Evolutionary conservation across 1,140 invertebrate genomes (phyloP).

Genomic region (Kradibia gibbosae): DNA sequence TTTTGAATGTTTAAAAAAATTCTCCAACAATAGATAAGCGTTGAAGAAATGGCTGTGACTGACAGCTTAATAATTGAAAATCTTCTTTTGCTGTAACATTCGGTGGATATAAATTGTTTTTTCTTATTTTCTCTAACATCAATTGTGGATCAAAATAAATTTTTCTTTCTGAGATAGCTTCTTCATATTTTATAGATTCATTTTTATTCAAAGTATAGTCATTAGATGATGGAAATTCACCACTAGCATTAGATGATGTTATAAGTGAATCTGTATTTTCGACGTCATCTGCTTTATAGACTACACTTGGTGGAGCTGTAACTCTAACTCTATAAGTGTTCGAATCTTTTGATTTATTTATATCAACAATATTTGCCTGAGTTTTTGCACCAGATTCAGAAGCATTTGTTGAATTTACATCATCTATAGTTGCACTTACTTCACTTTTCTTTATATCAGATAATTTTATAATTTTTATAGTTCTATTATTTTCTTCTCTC

Average conservation of each 20-base stretch:
- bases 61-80: slow-evolving; percentile 78
- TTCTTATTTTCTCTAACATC: slow-evolving; percentile 76
- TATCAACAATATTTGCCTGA: slow-evolving; percentile 34
- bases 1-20: slow-evolving; percentile 69
- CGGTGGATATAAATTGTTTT: slow-evolving; percentile 74
- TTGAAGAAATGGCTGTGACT: slow-evolving; percentile 80
- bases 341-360: slow-evolving; percentile 38
- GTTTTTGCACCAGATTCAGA: slow-evolving; percentile 29
- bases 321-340: slow-evolving; percentile 49
- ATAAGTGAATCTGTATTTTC: slow-evolving; percentile 61
- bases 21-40: slow-evolving; percentile 83
- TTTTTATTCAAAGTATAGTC: slow-evolving; percentile 38
- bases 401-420: slow-evolving; percentile 9
- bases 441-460: slow-evolving; percentile 49
- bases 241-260: slow-evolving; percentile 46
- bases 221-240: slow-evolving; percentile 43
- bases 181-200: slow-evolving; percentile 37
- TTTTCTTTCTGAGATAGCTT: slow-evolving; percentile 57
- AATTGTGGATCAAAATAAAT: slow-evolving; percentile 76
- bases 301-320: slow-evolving; percentile 56
- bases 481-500: slow-evolving; percentile 44
- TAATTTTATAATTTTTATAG: slow-evolving; percentile 57
- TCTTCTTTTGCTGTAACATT: slow-evolving; percentile 70
- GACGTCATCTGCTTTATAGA: slow-evolving; percentile 64
- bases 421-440: slow-evolving; percentile 32